Evolutionary conservation across 2,113 vertebrate genomes (phyloP).

Genomic region (Mormyrus iriodes): DNA sequence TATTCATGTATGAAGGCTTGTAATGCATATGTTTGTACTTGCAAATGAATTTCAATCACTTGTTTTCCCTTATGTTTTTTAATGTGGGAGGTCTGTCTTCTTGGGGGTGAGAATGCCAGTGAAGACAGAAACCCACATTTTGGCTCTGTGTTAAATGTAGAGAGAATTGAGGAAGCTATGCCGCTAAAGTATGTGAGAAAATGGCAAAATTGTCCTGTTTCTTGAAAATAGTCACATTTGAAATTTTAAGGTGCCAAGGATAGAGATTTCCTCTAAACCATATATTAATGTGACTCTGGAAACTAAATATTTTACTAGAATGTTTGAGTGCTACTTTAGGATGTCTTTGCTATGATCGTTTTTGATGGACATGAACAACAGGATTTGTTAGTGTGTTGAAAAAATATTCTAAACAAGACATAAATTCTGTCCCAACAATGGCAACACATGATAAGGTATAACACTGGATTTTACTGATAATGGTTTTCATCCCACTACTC

Average conservation of each 20-base stretch:
- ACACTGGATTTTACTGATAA: background rate
- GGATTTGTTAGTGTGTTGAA: background rate
- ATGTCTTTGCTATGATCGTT: background rate
- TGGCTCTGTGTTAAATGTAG: background rate
- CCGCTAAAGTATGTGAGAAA: background rate
- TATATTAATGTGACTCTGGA: background rate
- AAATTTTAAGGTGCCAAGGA: background rate
- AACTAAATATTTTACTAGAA: background rate
- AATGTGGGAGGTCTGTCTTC: background rate
- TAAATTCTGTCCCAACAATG: background rate
- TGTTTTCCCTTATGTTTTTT: constrained; percentile 10
- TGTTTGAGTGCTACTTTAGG: background rate
- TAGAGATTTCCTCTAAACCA: background rate
- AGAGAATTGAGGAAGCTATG: background rate
- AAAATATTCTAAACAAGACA: background rate
- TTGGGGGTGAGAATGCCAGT: background rate
- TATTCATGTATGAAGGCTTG: constrained; percentile 17
- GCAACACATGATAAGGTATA: background rate
- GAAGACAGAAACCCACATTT: background rate
- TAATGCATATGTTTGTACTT: constrained; percentile 12
- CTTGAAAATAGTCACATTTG: background rate
- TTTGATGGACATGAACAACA: background rate
- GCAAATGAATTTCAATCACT: constrained; percentile 9
- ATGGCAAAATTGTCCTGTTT: background rate
- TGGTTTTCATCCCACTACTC: background rate